Evolutionary conservation across 2,113 vertebrate genomes (phyloP).

Genomic region (Pagrus major): DNA sequence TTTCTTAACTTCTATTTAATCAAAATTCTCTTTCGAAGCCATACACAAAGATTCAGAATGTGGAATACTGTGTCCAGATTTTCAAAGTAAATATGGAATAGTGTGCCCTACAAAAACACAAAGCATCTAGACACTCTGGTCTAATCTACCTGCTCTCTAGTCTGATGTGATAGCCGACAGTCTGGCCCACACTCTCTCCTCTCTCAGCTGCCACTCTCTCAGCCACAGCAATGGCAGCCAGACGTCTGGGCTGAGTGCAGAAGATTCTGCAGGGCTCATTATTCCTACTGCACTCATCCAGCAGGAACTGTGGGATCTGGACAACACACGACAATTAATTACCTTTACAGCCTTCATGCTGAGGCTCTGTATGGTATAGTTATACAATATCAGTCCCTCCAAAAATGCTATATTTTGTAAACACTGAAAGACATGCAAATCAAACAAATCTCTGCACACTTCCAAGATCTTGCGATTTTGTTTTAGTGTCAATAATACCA

Average conservation of each 20-base stretch:
- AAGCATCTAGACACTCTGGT: too few relatives aligned
- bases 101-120: too few relatives aligned
- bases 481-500: not conserved
- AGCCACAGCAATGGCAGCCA: constrained; percentile 93
- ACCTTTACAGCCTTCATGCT: not conserved
- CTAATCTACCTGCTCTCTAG: constrained; percentile 93
- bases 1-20: too few relatives aligned
- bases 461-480: not conserved
- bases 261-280: constrained; percentile 92
- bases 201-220: constrained; percentile 96
- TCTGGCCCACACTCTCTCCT: constrained; percentile 92
- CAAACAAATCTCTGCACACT: not conserved
- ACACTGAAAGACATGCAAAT: not conserved
- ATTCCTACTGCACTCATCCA: constrained; percentile 90
- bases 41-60: not conserved
- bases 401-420: not conserved
- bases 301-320: constrained; percentile 96
- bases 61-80: not conserved
- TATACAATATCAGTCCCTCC: not conserved
- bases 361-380: not conserved
- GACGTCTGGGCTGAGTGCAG: constrained; percentile 94
- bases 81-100: too few relatives aligned
- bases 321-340: constrained; percentile 15
- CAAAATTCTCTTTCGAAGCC: not conserved
- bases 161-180: constrained; percentile 94